Base-by-base conservation (phyloP, 2,113 vertebrate genomes). In the Capricornis sumatraensis region DNA sequence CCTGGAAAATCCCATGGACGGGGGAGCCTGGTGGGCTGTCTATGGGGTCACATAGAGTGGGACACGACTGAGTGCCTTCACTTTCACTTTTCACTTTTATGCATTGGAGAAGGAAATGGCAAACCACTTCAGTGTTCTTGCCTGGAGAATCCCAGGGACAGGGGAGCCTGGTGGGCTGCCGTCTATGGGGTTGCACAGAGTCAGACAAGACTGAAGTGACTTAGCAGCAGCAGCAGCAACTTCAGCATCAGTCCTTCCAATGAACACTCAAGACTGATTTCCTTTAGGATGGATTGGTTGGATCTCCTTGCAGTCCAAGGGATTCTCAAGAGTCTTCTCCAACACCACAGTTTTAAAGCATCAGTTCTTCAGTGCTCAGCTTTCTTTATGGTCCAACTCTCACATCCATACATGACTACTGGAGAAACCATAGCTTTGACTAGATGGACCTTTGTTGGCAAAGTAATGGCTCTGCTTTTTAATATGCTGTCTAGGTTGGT, bases 301-400 rank as follows among this genome's bases (percentile, higher is more conserved):
- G n/a, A 36, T 71, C 64, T 71, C n/a, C 64, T 36, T 71, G n/a
- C n/a, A 36, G 2, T 71, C 17, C 64, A 71, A 71, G 64, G n/a
- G 8, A 71, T 17, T 71, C n/a, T 71, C 64, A 36, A 71, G 64
- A 36, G 64, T 71, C 64, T 71, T 21, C 9, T 36, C 9, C n/a
- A 71, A 21, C n/a, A 36, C 9, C n/a, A 71, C 64, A 36, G n/a
- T 71, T 71, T 17, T 5, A 71, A 71, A 71, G n/a, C 5, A 71
- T 36, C 64, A 36, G 1, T 21, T 71, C 9, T 71, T 36, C 9
- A 0, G n/a, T 0, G 1, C 17, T 71, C n/a, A 71, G 9, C 17
- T 6, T 36, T 71, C 64, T 11, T 36, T 1, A 19, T 6, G 1
- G 64, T 36, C n/a, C 64, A 36, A 6, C 64, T 71, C 17, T 36